Conservation (phyloP, 2,797 vertebrate genomes). For the Syngnathus acus region DNA sequence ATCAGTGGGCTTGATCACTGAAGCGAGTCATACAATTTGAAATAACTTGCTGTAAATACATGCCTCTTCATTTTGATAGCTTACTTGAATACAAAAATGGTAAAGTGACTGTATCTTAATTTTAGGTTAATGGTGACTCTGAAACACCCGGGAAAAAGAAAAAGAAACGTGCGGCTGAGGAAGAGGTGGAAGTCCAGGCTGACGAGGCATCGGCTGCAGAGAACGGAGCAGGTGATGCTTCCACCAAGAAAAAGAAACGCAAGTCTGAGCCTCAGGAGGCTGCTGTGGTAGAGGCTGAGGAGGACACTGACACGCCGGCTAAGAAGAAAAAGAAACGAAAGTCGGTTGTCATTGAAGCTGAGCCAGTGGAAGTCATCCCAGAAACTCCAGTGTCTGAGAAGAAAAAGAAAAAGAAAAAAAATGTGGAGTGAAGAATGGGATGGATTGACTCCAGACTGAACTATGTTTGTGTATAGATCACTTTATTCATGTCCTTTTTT, state of each 20-base stretch:
- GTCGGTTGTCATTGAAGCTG: neutral
- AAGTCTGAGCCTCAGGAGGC: constrained; percentile 24
- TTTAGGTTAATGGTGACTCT: constrained; percentile 32
- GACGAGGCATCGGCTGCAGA: constrained; percentile 32
- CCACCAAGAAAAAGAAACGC: constrained; percentile 53
- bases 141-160: constrained; percentile 57
- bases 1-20: constrained; percentile 68
- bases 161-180: constrained; percentile 46
- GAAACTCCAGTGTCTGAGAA: constrained; percentile 31
- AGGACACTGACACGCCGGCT: constrained; percentile 16
- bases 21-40: constrained; percentile 67
- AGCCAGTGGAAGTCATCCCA: neutral
- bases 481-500: neutral
- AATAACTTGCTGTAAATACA: neutral
- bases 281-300: neutral
- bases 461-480: constrained; percentile 43
- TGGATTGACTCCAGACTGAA: constrained; percentile 14
- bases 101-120: neutral
- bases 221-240: constrained; percentile 51
- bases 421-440: constrained; percentile 6
- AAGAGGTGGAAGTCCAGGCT: constrained; percentile 21
- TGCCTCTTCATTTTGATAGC: neutral
- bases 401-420: constrained; percentile 65
- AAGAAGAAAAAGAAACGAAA: constrained; percentile 61
- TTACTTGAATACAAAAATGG: too few species aligned